Percentiles rank a stretch among this genome's conserved stretches.
These are phyloP conservation scores for Malaclemys terrapin DNA, from an alignment of 2,113 vertebrate genomes.

Conservation along the genomic window DNA sequence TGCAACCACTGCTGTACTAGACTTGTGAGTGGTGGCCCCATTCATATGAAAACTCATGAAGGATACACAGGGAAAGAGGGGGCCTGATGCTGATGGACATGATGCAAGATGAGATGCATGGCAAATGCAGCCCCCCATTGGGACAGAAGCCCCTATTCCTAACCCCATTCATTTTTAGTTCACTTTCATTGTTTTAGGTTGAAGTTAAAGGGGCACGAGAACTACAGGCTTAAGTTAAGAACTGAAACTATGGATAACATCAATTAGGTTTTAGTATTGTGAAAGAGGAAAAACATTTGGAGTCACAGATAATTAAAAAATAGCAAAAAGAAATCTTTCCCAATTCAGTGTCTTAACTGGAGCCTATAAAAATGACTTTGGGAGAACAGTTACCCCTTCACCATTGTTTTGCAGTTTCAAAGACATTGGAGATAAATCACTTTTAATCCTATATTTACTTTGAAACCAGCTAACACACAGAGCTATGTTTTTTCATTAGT, in stretches of 20 bases:
- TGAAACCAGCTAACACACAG: neutral
- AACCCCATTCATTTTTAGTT: neutral
- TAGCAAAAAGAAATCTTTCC: slow-evolving; percentile 1
- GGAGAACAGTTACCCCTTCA: slow-evolving; percentile 28
- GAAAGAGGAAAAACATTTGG: neutral
- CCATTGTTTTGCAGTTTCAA: slow-evolving; percentile 14
- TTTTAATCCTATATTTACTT: slow-evolving; percentile 46
- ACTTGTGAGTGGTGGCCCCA: neutral
- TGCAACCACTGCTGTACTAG: rapidly evolving
- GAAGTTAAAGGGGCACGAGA: neutral
- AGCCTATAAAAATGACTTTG: slow-evolving; percentile 35
- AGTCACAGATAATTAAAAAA: rapidly evolving
- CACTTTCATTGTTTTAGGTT: neutral
- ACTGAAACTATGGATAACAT: rapidly evolving
- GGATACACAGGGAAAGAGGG: neutral
- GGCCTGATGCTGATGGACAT: neutral
- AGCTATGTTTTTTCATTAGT: slow-evolving; percentile 20
- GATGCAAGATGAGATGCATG: neutral
- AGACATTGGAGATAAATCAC: slow-evolving; percentile 1
- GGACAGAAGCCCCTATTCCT: neutral
- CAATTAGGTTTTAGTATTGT: neutral
- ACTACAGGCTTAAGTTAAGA: neutral
- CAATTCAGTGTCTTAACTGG: slow-evolving; percentile 17
- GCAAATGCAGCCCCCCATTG: neutral
- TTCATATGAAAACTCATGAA: neutral